Percentiles rank a stretch among this genome's conserved stretches.
Evolutionary conservation across 2,888 invertebrate genomes (phyloP).

Genomic region (Nowickia ferox): DNA sequence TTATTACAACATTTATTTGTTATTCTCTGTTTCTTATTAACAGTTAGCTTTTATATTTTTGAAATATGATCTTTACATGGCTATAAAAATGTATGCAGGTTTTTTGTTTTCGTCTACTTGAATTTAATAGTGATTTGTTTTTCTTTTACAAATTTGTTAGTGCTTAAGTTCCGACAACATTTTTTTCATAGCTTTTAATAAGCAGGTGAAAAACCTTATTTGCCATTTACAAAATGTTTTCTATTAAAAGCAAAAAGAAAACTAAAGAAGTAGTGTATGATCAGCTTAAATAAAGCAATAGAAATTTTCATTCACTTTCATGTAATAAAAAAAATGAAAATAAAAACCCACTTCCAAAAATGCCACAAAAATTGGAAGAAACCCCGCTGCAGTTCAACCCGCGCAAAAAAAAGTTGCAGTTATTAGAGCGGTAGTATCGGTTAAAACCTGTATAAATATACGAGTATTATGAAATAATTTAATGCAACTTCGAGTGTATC

Average conservation of each 20-base stretch:
- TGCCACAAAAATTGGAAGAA: not conserved
- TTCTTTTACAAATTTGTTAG: slow-evolving; percentile 35
- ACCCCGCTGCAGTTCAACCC: not conserved
- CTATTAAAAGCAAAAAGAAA: not conserved
- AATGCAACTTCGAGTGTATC: slow-evolving; percentile 17
- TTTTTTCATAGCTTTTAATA: slow-evolving; percentile 4
- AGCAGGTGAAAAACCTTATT: not conserved
- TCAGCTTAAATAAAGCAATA: slow-evolving; percentile 8
- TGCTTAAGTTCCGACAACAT: slow-evolving; percentile 55
- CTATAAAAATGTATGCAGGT: not conserved
- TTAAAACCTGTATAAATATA: slow-evolving; percentile 33
- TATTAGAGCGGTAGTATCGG: not conserved
- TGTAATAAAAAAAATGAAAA: slow-evolving; percentile 4
- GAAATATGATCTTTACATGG: not conserved
- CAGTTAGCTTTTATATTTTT: not conserved
- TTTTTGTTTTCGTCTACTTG: not conserved
- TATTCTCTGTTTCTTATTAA: not conserved
- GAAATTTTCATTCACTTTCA: slow-evolving; percentile 46
- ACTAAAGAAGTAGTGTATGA: not conserved
- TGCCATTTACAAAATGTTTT: slow-evolving; percentile 31
- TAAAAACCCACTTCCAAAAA: not conserved
- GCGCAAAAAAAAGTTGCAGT: slow-evolving; percentile 14
- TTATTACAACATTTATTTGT: not conserved
- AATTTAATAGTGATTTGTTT: slow-evolving; percentile 31
- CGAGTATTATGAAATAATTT: slow-evolving; percentile 50